Evolutionary conservation across 2,888 invertebrate species (phyloP), one percentile per base, ranked within the genome.

Genomic region (Miltochrista miniata): DNA sequence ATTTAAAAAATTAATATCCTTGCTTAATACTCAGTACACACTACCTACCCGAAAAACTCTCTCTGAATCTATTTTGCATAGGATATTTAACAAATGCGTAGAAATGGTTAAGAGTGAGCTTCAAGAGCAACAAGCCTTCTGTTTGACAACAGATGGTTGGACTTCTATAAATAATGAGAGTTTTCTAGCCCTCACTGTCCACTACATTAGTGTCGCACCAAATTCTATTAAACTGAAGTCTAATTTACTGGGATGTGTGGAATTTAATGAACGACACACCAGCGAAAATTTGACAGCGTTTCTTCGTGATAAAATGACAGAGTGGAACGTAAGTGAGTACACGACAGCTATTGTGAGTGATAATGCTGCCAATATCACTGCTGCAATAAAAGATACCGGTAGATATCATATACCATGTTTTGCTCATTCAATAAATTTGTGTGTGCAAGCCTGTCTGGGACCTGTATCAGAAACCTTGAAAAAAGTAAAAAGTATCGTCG

Each of bases 191-290:
- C n/a, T n/a, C n/a, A n/a, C n/a, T n/a, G n/a, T n/a, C n/a, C n/a
- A n/a, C n/a, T n/a, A n/a, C n/a, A n/a, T n/a, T n/a, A n/a, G n/a
- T n/a, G n/a, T n/a, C n/a, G n/a, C n/a, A n/a, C n/a, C n/a, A n/a
- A n/a, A n/a, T n/a, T n/a, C n/a, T n/a, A n/a, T n/a, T n/a, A n/a
- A n/a, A n/a, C n/a, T 47, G 12, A 10, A 33, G 2, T 24, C 38
- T 7, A 1, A 12, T 1, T 13, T 56, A 39, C 29, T 49, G 4
- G 46, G 44, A 2, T 44, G 55, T 12, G 18, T 38, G 10, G 36
- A 42, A 24, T 57, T 40, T 37, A 49, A 45, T 12, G 53, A 44
- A 18, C 12, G 41, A 34, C 43, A 55, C n/a, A 59, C 53, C 4
- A 37, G 42, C 14, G n/a, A 0, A 10, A 51, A 46, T 10, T n/a